These are phyloP conservation scores for Eurosta solidaginis DNA, from an alignment of 1,140 invertebrate genomes.

Conservation along the genomic window DNA sequence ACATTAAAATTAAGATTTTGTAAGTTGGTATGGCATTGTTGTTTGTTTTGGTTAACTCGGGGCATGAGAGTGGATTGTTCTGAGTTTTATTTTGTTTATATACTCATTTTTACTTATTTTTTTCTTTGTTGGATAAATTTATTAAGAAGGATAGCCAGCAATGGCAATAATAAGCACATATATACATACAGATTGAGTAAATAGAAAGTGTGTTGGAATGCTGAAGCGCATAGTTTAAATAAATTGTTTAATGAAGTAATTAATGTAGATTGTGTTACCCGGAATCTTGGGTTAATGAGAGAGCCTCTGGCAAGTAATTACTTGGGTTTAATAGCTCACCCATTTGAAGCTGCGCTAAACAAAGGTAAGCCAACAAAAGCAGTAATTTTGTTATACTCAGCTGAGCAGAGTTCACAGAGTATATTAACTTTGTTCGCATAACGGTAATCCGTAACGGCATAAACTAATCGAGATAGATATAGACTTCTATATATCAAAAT, in stretches of 20 bases:
- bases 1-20: constrained; percentile 13
- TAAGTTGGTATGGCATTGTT: neutral
- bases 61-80: neutral
- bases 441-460: no score
- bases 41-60: neutral
- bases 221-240: neutral
- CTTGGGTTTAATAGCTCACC: neutral
- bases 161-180: no score
- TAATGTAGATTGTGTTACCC: neutral
- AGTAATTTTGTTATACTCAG: no score
- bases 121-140: neutral
- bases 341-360: neutral
- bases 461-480: no score
- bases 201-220: no score
- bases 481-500: no score
- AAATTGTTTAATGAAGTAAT: neutral
- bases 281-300: neutral
- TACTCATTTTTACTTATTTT: neutral
- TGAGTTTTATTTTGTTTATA: neutral
- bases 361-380: neutral
- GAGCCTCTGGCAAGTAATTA: neutral
- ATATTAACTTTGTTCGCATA: no score
- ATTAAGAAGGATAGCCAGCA: neutral
- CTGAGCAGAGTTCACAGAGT: no score
- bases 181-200: no score